Conservation (phyloP, 2,888 invertebrate genomes). For the Rhagonycha lutea region DNA sequence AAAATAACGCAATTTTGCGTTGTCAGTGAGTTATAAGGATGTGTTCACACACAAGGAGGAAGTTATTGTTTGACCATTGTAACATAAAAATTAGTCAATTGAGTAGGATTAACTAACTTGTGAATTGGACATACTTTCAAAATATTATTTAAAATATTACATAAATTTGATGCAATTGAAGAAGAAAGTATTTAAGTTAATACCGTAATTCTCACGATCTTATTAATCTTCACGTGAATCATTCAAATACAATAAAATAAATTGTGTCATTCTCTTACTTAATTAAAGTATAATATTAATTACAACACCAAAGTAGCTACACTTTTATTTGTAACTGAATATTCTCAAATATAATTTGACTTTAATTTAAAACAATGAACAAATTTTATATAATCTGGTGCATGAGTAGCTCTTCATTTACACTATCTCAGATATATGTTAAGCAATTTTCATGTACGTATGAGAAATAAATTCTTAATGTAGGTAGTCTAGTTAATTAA, state of each 20-base stretch:
- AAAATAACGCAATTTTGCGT: neutral
- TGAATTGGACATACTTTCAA: neutral
- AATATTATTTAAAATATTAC: neutral
- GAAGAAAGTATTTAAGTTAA: neutral
- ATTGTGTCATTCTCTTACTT: constrained; percentile 1
- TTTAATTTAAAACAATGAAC: neutral
- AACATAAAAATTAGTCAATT: neutral
- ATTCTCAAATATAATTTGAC: neutral
- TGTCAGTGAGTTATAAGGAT: neutral
- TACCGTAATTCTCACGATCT: neutral
- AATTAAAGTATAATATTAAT: neutral
- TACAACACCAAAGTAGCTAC: neutral
- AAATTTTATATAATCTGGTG: neutral
- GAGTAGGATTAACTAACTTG: neutral
- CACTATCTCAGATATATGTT: neutral
- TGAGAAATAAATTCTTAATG: neutral
- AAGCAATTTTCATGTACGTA: neutral
- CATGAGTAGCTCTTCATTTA: neutral
- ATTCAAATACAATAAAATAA: neutral
- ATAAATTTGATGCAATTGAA: constrained; percentile 3
- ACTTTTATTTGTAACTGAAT: neutral
- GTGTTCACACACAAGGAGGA: neutral
- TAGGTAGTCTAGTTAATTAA: neutral
- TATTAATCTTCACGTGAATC: neutral
- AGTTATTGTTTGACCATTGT: neutral